Conservation (phyloP, 2,113 vertebrate genomes). For the Ceratotherium simum region DNA sequence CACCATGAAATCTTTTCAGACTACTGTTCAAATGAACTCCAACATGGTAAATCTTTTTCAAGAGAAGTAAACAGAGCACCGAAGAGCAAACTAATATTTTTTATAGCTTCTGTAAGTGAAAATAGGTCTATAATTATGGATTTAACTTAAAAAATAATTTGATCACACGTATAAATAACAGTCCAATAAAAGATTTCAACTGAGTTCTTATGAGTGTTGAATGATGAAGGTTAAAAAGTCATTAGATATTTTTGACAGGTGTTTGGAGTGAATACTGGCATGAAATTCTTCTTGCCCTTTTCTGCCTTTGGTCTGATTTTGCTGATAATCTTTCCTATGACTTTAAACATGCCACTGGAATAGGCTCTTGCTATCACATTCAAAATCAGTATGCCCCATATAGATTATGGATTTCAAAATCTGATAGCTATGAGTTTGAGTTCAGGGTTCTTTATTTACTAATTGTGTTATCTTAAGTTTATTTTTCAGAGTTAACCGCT, state of each 20-base stretch:
- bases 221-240: not conserved
- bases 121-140: conserved; percentile 47
- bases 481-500: not conserved
- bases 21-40: conserved; percentile 63
- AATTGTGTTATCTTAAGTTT: not conserved
- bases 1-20: conserved; percentile 51
- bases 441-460: not conserved
- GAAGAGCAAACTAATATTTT: conserved; percentile 73
- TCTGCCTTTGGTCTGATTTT: not conserved
- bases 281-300: not conserved
- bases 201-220: conserved; percentile 1
- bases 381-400: not conserved
- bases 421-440: not conserved
- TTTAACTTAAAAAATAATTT: conserved; percentile 66
- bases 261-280: not conserved
- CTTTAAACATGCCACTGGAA: not conserved
- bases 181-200: conserved; percentile 25
- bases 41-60: conserved; percentile 69
- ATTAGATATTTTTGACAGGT: conserved; percentile 37
- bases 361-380: not conserved
- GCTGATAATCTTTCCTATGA: not conserved
- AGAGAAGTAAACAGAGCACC: conserved; percentile 43
- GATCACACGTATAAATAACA: conserved; percentile 51
- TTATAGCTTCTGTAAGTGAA: conserved; percentile 53
- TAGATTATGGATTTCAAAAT: not conserved